Percentiles rank a stretch among this genome's conserved stretches.
phyloP scores from a whole-genome alignment of 2,113 vertebrate species.

The Excalfactoria chinensis region DNA sequence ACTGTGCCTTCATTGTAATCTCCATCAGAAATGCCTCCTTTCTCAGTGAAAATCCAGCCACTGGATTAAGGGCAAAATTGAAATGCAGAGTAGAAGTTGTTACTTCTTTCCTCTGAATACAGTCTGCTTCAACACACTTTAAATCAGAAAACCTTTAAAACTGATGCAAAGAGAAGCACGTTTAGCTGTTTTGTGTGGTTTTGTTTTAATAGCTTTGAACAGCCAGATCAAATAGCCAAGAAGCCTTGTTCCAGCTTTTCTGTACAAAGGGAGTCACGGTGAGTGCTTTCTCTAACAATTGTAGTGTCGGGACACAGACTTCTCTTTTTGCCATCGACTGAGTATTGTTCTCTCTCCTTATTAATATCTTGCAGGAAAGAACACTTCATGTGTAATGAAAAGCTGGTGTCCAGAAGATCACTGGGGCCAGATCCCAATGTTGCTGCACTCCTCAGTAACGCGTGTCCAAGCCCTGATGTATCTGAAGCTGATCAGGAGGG shows the following conservation, averaged over 20 bases:
- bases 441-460: constrained; percentile 97
- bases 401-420: constrained; percentile 96
- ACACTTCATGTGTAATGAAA: constrained; percentile 97
- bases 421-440: constrained; percentile 96
- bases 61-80: not conserved
- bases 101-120: not conserved
- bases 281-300: not conserved
- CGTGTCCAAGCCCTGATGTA: constrained; percentile 96
- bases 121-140: not conserved
- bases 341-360: not conserved
- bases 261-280: not conserved
- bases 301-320: not conserved
- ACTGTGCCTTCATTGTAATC: not conserved
- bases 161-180: not conserved
- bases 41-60: not conserved
- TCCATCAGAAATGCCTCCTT: not conserved
- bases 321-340: not conserved
- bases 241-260: not conserved
- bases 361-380: constrained; percentile 89
- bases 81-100: not conserved
- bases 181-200: not conserved
- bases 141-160: not conserved
- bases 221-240: not conserved
- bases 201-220: not conserved
- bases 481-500: constrained; percentile 95